phyloP scores from a whole-genome alignment of 1,140 invertebrate genomes.

The Adoxophyes honmai region DNA sequence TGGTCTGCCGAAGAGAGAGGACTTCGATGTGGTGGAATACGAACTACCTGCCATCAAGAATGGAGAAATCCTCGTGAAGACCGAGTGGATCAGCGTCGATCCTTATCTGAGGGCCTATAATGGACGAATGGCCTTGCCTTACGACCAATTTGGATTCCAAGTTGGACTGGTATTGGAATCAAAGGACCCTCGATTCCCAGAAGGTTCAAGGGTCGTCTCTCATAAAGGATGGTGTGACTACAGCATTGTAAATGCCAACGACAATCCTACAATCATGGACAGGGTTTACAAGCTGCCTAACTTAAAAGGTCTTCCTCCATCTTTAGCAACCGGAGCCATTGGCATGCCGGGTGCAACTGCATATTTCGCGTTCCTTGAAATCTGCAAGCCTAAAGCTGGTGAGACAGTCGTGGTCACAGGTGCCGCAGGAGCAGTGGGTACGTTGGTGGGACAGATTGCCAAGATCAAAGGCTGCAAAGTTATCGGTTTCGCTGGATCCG shows the following conservation, averaged over 20 bases:
- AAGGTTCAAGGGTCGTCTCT: slow-evolving; percentile 71
- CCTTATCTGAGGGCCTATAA: slow-evolving; percentile 43
- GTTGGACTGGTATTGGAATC: slow-evolving; percentile 34
- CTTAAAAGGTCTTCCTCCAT: slow-evolving; percentile 18
- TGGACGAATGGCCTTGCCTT: slow-evolving; percentile 19
- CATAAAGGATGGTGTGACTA: slow-evolving; percentile 77
- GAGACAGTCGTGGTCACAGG: slow-evolving; percentile 80
- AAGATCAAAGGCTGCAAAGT: no score
- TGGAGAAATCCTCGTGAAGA: slow-evolving; percentile 52
- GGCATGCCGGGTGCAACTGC: slow-evolving; percentile 77
- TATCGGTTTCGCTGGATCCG: slow-evolving; percentile 81
- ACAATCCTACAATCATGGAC: slow-evolving; percentile 14
- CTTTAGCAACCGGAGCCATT: slow-evolving; percentile 24
- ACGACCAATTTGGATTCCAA: slow-evolving; percentile 45
- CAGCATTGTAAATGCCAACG: slow-evolving; percentile 40
- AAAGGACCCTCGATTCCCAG: slow-evolving; percentile 61
- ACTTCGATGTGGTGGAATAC: slow-evolving; percentile 46
- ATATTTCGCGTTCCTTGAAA: slow-evolving; percentile 82
- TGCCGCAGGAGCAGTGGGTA: slow-evolving; percentile 81
- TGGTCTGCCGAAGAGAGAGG: slow-evolving; percentile 39
- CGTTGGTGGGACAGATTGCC: no score
- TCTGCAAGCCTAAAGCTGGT: slow-evolving; percentile 82
- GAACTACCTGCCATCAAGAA: slow-evolving; percentile 36
- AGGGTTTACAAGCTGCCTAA: slow-evolving; percentile 25
- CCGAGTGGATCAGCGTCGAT: no score